Evolutionary conservation across 1,140 invertebrate genomes (phyloP), one percentile per base, ranked within the genome.

Genomic region (Cryptotermes secundus): DNA sequence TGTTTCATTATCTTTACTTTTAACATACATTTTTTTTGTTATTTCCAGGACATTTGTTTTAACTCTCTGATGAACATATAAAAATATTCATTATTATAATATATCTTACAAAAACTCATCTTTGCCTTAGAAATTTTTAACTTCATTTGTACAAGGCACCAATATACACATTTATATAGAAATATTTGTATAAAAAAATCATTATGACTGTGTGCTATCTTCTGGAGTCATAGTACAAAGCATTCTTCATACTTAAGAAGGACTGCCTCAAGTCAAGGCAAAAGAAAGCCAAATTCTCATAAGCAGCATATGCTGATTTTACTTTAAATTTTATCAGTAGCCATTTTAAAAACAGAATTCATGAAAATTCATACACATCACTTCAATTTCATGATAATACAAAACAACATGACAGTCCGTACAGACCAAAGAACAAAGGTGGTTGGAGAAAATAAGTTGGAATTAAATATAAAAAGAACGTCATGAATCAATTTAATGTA

Each of bases 131-230:
- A 84, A 84, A 84, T 84, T 83, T 84, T 84, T 82, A 82, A 82
- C 81, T 81, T 84, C 84, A 84, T 84, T 84, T 84, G 84, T 84
- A 84, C 84, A 84, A 84, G 84, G 84, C 84, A 84, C 84, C 84
- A 84, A 82, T 84, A 80, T 82, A 84, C 84, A 84, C 81, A 72
- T 84, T 81, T 82, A 82, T 84, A 84, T 82, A 84, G 79, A 80
- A 53, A 84, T 81, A 84, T 81, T 49, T 84, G 79, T 81, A 82
- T 81, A 84, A 82, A 84, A 80, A 82, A 84, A 81, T 59, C 42
- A 82, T 45, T 81, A 34, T 49, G 49, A 81, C 82, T 42, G 84
- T 81, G 45, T 82, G 83, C 81, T 82, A 2, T 82, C 38, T 49
- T 82, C 38, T 38, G 35, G 81, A 82, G 31, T 82, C 31, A 16